Base-by-base conservation (phyloP, 2,888 invertebrate species). In the Mesorhabditis spiculigera region DNA sequence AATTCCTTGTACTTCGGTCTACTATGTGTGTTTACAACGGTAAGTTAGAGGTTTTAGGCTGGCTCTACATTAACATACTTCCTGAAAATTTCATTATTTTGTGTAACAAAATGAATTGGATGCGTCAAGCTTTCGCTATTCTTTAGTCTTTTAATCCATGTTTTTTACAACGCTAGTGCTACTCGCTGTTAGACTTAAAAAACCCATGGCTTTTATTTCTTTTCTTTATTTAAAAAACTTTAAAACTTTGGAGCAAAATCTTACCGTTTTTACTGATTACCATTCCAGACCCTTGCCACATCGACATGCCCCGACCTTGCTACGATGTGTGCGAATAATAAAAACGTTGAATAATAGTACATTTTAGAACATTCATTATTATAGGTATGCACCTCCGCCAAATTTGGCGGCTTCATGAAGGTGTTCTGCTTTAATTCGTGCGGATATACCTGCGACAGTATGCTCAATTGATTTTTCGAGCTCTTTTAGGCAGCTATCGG, bases 251-350 rank as follows among this genome's bases (percentile, higher is more conserved):
- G 8, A 10, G 58, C 58, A 50, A 13, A 50, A n/a, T 13, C 8
- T 50, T 13, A 50, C 58, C n/a, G 28, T 28, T 28, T 28, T 28
- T 28, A 28, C 28, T 28, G 28, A 28, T 28, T 28, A 28, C 28
- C 28, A 50, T 13, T 50, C n/a, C 58, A 50, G 58, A n/a, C n/a
- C 58, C n/a, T 50, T n/a, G 8, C 58, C 10, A 50, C 58, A n/a
- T 13, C 10, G 10, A 50, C 10, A 10, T 50, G 58, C 58, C 58
- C 58, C 10, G 58, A 50, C n/a, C 58, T 50, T n/a, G 58, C 58
- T 50, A n/a, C n/a, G 58, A 50, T 50, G 58, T 50, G 58, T n/a
- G 10, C 58, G n/a, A 50, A 50, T 10, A 50, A 50, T 50, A 50
- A 10, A n/a, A 50, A 13, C 10, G 58, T 50, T 50, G 8, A n/a